Conservation (phyloP, 2,113 vertebrate genomes). For the Melanocharis versteri region DNA sequence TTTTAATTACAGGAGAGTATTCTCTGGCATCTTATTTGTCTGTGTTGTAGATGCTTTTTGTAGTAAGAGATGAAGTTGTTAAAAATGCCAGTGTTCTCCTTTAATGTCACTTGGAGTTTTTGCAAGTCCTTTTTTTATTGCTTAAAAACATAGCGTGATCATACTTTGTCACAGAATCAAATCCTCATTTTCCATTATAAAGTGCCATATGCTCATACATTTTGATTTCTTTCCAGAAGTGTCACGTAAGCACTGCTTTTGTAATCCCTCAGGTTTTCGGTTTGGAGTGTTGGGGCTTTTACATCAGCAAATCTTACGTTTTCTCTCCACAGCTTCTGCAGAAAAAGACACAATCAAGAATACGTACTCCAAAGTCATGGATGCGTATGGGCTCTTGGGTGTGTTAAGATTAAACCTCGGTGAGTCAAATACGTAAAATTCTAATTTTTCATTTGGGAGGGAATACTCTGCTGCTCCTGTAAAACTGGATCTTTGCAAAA, state of each 20-base stretch:
- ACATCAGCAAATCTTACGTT: not conserved
- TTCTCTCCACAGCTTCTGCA: conserved; percentile 75
- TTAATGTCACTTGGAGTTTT: not conserved
- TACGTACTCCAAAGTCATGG: conserved; percentile 89
- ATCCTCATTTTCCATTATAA: not conserved
- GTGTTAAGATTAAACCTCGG: conserved; percentile 94
- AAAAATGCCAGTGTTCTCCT: not conserved
- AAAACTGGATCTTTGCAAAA: not conserved
- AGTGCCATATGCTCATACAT: not conserved
- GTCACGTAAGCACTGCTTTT: rapidly evolving
- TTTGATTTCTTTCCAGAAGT: not conserved
- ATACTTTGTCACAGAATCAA: not conserved
- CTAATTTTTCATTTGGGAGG: not conserved
- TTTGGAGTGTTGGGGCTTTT: not conserved
- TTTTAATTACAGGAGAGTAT: not conserved
- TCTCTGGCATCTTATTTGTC: not conserved
- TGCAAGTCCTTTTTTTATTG: not conserved
- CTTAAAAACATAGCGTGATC: not conserved
- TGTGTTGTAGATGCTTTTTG: not conserved
- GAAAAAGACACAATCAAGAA: conserved; percentile 95
- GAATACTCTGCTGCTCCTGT: not conserved
- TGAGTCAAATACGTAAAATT: conserved; percentile 68
- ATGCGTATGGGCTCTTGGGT: conserved; percentile 93
- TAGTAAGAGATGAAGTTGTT: not conserved
- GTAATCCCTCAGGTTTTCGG: not conserved